A percentile compares a stretch with the other conserved stretches of the same genome.
Evolutionary conservation across 2,797 vertebrate species (phyloP).

Genomic region (Orientallactaga sibirica): DNA sequence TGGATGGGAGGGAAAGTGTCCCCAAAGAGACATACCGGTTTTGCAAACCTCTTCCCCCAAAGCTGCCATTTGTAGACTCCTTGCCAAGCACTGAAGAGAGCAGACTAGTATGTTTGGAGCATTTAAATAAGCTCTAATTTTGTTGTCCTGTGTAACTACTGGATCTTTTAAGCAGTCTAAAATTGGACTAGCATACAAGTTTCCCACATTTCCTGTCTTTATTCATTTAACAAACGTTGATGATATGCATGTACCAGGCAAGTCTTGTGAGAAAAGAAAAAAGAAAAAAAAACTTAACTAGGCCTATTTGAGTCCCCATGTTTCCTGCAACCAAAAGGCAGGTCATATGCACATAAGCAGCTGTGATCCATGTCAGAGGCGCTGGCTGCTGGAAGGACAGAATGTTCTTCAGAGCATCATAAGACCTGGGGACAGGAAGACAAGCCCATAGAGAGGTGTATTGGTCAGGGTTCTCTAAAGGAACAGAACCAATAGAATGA

Average conservation of each 20-base stretch:
- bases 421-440: neutral
- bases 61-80: neutral
- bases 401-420: neutral
- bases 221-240: neutral
- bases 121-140: slow-evolving; percentile 52
- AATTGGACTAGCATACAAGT: neutral
- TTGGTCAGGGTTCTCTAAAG: no score
- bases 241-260: neutral
- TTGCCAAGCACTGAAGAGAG: neutral
- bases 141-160: slow-evolving; percentile 29
- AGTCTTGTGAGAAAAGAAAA: neutral
- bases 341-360: neutral
- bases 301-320: neutral
- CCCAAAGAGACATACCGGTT: neutral
- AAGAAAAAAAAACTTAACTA: neutral
- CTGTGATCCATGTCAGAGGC: neutral
- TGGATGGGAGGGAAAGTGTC: neutral
- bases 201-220: slow-evolving; percentile 39
- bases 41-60: neutral
- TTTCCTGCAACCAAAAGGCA: neutral
- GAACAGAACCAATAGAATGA: no score
- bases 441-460: no score
- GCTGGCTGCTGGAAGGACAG: neutral
- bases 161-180: slow-evolving; percentile 9
- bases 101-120: neutral